Evolutionary conservation across 2,888 invertebrate species (phyloP).

Genomic region (Griposia aprilina): DNA sequence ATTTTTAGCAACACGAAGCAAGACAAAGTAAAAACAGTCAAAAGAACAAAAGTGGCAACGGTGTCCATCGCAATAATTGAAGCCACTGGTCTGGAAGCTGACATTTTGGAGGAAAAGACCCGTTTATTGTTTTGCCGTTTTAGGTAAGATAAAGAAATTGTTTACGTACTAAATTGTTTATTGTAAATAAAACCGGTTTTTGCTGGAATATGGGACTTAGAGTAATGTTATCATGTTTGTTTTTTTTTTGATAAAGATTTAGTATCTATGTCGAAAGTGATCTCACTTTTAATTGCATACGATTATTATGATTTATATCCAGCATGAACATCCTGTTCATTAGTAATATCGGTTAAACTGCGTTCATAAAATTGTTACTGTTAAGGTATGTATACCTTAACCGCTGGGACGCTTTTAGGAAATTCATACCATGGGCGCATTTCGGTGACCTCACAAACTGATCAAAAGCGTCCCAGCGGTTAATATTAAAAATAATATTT

Average conservation of each 20-base stretch:
- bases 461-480: too few relatives aligned
- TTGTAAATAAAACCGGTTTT: conserved; percentile 12
- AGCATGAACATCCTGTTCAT: neutral
- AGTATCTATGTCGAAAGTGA: neutral
- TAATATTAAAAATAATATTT: neutral
- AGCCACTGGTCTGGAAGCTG: conserved; percentile 95
- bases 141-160: conserved; percentile 89
- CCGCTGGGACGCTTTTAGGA: too few relatives aligned
- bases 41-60: conserved; percentile 90
- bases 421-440: too few relatives aligned
- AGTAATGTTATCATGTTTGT: conserved; percentile 21
- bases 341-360: neutral
- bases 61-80: conserved; percentile 98
- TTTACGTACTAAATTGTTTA: conserved; percentile 15
- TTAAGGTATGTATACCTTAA: neutral
- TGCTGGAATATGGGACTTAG: neutral
- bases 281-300: conserved; percentile 21
- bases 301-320: conserved; percentile 4
- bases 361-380: neutral
- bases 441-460: too few relatives aligned
- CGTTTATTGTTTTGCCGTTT: conserved; percentile 97
- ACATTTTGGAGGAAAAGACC: conserved; percentile 94
- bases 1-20: conserved; percentile 83
- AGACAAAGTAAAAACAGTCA: conserved; percentile 70
- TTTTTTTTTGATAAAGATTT: neutral